phyloP scores from a whole-genome alignment of 2,888 invertebrate species.

The Aquatica leii region DNA sequence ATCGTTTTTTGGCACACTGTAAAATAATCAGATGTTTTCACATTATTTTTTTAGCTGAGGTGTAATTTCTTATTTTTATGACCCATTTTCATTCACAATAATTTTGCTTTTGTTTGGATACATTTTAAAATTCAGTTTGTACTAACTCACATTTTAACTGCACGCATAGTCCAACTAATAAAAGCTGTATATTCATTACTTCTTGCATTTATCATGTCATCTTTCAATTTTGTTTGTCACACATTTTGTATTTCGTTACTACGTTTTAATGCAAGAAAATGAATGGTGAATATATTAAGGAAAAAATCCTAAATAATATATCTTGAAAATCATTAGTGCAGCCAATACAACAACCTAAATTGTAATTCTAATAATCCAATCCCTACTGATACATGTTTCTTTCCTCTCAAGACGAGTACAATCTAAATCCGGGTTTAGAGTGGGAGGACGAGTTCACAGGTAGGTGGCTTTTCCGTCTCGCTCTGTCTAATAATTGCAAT shows the following conservation, averaged over 20 bases:
- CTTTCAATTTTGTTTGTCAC: background rate
- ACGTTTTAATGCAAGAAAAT: conserved; percentile 26
- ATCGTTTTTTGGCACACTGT: too few species aligned
- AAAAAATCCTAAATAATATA: conserved; percentile 14
- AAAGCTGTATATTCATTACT: conserved; percentile 24
- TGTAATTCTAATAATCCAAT: conserved; percentile 38
- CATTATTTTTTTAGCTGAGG: background rate
- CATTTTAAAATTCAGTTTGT: conserved; percentile 9
- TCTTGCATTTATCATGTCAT: conserved; percentile 23
- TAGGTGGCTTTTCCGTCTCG: conserved; percentile 72
- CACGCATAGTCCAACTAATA: conserved; percentile 22
- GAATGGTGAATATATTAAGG: conserved; percentile 20
- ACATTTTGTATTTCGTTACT: background rate
- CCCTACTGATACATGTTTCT: conserved; percentile 60
- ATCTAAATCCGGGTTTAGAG: conserved; percentile 99
- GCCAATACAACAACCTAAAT: conserved; percentile 40
- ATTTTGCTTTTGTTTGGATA: background rate
- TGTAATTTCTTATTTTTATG: conserved; percentile 7
- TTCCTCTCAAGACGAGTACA: conserved; percentile 95
- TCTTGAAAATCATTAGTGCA: conserved; percentile 37
- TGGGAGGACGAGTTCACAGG: conserved; percentile 99
- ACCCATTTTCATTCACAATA: too few species aligned
- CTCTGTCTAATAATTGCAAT: conserved; percentile 34
- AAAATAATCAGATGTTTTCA: background rate
- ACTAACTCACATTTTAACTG: conserved; percentile 19